phyloP scores from a whole-genome alignment of 2,888 invertebrate genomes.

The Sphecodes monilicornis region DNA sequence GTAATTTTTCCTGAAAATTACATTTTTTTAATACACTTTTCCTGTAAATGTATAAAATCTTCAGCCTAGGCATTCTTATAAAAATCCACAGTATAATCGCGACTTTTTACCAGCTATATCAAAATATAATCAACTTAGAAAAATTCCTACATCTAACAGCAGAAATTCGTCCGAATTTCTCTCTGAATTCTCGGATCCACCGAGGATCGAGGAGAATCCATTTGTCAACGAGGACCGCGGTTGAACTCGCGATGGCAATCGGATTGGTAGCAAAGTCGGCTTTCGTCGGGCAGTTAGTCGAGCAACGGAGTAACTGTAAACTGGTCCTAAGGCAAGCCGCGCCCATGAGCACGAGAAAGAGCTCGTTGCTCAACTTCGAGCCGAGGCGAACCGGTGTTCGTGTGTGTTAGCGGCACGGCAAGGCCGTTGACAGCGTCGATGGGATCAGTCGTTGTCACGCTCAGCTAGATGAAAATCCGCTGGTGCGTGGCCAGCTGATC shows the following conservation, averaged over 20 bases:
- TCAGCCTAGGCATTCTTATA: too few relatives aligned
- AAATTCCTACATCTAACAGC: not conserved
- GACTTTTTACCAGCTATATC: too few relatives aligned
- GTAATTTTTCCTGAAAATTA: too few relatives aligned
- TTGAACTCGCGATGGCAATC: not conserved
- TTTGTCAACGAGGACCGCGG: not conserved
- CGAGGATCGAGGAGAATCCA: not conserved
- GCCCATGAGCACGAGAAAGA: slow-evolving; percentile 45
- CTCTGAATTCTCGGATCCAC: accelerated
- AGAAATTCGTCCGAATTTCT: not conserved
- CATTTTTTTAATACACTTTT: too few relatives aligned
- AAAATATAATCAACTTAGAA: too few relatives aligned
- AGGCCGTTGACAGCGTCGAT: slow-evolving; percentile 65
- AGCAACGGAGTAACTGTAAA: slow-evolving; percentile 64
- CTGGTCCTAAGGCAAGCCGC: slow-evolving; percentile 69
- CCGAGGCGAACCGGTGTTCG: slow-evolving; percentile 69
- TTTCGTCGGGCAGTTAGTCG: slow-evolving; percentile 5
- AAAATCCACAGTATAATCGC: too few relatives aligned
- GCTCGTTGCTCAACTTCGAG: slow-evolving; percentile 67
- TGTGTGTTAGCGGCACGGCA: slow-evolving; percentile 54
- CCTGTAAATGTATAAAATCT: too few relatives aligned
- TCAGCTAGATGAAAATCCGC: slow-evolving; percentile 50
- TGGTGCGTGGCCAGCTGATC: slow-evolving; percentile 65
- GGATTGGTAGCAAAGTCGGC: not conserved
- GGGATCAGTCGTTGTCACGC: slow-evolving; percentile 70